Base-by-base conservation (phyloP, 2,888 invertebrate species). In the Lypha dubia region DNA sequence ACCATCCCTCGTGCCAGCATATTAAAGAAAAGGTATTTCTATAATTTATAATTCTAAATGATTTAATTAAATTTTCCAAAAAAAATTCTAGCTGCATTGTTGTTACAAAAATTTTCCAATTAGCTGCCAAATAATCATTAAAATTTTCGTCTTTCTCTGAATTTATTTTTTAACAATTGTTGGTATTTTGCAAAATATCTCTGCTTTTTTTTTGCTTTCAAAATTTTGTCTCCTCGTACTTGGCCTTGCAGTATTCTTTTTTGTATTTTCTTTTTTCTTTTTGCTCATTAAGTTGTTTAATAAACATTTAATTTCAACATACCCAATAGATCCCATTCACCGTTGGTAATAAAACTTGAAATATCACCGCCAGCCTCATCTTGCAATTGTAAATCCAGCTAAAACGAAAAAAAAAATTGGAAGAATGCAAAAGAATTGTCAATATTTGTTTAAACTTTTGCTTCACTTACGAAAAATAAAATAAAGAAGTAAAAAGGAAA, bases 311-410 rank as follows among this genome's bases (percentile, higher is more conserved):
- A 56, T 63, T 71, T 60, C 24, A 60, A 91, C 94, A 94, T 94
- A 98, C 99, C 98, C 93, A 99, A 95, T 89, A 99, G 94, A 93
- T 98, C 98, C 99, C 99, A 99, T 94, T 99, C 99, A 90, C 99
- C 99, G 93, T 99, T 99, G 88, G 98, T 97, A 90, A 99, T 98
- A 94, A 99, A 99, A 94, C 97, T 98, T 93, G 97, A 97, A 89
- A 97, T 96, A 94, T 99, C 99, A 88, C 99, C 99, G 83, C 98
- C 98, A 79, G 94, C 93, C 92, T 97, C 97, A 90, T 97, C 97
- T 93, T 98, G 97, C 90, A 99, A 94, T 93, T 97, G 97, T 90
- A 99, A 94, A 93, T 99, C 98, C 93, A 99, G 94, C 96, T 98
- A 93, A 86, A 93, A 94, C 89, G 87, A 87, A 74, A 46, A 0